Conservation (phyloP, 2,797 vertebrate species). For the Coranthus polyacanthus region DNA sequence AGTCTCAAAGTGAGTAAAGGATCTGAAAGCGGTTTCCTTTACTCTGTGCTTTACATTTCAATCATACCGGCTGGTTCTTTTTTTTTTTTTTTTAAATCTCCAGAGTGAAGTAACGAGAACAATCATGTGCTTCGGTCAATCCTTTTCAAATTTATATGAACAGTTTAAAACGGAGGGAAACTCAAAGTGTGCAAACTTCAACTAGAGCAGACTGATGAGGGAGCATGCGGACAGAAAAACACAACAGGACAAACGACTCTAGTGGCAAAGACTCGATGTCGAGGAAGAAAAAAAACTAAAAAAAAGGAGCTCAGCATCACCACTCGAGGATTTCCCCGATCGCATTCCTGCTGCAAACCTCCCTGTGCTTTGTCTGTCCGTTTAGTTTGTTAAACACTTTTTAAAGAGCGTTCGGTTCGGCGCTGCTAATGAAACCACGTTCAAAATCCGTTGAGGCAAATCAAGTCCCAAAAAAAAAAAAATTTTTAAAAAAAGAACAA, state of each 20-base stretch:
- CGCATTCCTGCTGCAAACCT: conserved; percentile 11
- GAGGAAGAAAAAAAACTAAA: background rate
- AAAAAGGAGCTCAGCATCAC: conserved; percentile 6
- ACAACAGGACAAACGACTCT: background rate
- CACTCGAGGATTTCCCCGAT: conserved; percentile 8
- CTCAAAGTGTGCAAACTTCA: conserved; percentile 24
- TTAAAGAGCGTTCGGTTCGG: background rate
- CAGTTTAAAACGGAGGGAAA: background rate
- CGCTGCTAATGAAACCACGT: conserved; percentile 8
- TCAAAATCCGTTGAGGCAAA: conserved; percentile 9
- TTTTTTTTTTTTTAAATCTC: background rate
- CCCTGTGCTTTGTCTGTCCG: background rate
- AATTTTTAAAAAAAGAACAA: background rate
- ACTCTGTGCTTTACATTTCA: conserved; percentile 36
- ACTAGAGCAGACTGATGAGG: background rate
- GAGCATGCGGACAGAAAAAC: background rate
- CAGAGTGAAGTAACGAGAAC: conserved; percentile 22
- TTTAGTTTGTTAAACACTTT: background rate
- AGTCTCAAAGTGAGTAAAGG: conserved; percentile 2
- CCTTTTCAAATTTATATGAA: background rate
- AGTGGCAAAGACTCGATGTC: conserved; percentile 12
- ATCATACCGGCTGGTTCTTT: background rate
- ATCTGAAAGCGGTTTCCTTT: background rate
- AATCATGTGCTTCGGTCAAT: conserved; percentile 26
- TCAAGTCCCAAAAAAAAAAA: conserved; percentile 18